Evolutionary conservation across 2,113 vertebrate species (phyloP), one percentile per base, ranked within the genome.

Genomic region (Heterotilapia buettikoferi): DNA sequence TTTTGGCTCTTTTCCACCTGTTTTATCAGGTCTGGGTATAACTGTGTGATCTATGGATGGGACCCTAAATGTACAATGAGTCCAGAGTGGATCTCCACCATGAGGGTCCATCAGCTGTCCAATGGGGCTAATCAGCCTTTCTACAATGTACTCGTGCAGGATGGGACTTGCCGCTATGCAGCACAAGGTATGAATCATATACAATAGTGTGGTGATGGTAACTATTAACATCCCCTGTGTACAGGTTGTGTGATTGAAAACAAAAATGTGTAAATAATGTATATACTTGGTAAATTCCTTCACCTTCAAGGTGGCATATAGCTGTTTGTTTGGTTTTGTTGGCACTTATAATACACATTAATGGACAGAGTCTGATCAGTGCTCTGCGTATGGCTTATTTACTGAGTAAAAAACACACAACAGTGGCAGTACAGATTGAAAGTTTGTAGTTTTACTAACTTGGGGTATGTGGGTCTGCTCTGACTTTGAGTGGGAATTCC

Each of bases 51-150:
- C 86, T 99, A 99, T 0, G 98, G 99, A 73, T 99, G 99, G 99
- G 99, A 99, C 80, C 98, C 98, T 1, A 97, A 97, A 91, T 99
- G 99, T 95, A 98, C 98, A 95, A 99, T 99, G 99, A 98, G 98
- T 3, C 97, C 98, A 4, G 98, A 99, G 76, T 99, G 98, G 99
- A 98, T 99, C 93, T 97, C 97, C 38, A 99, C 98, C 14, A 99
- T 99, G 98, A 98, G 98, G 1, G 98, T 99, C 83, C 97, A 98
- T 93, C 98, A 98, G 95, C 96, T 99, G 84, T 96, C 98, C 4
- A 97, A 96, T 0, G 98, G 98, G 12, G 97, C 98, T 73, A 96
- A 98, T 76, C 99, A 99, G 92, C 98, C 99, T 4, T 99, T 99
- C 96, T 99, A 99, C 95, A 99, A 99, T 0, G 98, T 99, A 10